Conservation (phyloP, 1,140 invertebrate species). For the Macrosteles quadrilineatus region DNA sequence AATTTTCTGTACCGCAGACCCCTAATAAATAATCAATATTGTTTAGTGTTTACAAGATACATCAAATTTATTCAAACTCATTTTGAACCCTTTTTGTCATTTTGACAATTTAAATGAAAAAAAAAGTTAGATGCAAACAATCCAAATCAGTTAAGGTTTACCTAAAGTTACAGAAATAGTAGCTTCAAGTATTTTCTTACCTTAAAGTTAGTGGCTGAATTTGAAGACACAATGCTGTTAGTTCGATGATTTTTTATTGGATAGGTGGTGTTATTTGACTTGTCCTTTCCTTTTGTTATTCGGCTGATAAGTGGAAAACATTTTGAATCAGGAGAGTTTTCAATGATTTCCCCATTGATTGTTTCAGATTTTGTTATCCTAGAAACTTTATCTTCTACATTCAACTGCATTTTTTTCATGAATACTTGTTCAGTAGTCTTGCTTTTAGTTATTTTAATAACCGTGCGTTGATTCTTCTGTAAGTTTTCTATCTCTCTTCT, state of each 20-base stretch:
- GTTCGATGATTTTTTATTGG: background rate
- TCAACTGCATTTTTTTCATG: background rate
- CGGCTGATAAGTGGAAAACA: background rate
- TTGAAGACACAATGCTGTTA: background rate
- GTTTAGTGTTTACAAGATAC: no score
- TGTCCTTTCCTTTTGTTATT: background rate
- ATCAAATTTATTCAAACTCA: no score
- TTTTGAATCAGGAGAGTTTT: background rate
- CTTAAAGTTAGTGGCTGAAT: background rate
- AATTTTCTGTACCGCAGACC: no score
- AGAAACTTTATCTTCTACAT: background rate
- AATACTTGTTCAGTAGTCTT: background rate
- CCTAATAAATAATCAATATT: no score
- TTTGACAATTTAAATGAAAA: no score
- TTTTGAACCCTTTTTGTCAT: no score
- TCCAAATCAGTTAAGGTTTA: no score
- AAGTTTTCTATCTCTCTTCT: no score
- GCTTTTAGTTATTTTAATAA: constrained; percentile 11
- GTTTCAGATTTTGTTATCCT: constrained; percentile 6
- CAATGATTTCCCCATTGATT: background rate
- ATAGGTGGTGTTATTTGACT: background rate
- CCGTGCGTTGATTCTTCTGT: background rate
- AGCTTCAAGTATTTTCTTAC: no score
- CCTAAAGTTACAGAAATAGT: no score
- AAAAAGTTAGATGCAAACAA: no score